Base-by-base conservation (phyloP, 2,113 vertebrate species). In the Amblyopsis rosae region DNA sequence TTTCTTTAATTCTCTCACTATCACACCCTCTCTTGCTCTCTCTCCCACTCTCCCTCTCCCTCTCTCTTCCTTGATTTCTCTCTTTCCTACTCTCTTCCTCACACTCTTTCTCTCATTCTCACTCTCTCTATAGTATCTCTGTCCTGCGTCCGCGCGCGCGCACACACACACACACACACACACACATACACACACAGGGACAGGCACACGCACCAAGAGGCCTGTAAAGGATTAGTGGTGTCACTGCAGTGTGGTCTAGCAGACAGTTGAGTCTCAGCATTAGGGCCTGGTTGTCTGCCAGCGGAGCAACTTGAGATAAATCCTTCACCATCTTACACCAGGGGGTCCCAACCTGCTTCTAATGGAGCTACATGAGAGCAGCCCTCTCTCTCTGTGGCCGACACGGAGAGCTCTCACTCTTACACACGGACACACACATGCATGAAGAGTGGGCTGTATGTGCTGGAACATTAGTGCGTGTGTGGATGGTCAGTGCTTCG, bases 251-350 rank as follows among this genome's bases (percentile, higher is more conserved):
- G 55, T 69, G 62, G 58, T 12, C 48, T 47, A 50, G 69, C 79
- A 77, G 62, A 86, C 83, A 88, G 87, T 82, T 71, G 47, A 3
- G 77, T 62, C 80, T 86, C 75, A 87, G 76, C 89, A 81, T 76
- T 80, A 80, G 81, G 65, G 64, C 59, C 71, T 91, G 86, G 83
- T 82, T 62, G 59, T 58, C 63, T 78, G 85, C 90, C 88, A 91
- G 74, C 65, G 69, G 56, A 73, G 81, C 77, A 87, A 90, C 79
- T 82, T 86, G 84, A 90, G 86, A 89, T 86, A 86, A 88, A 90
- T 83, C 83, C 82, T 88, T 84, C 65, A 65, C 66, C 87, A 83
- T 89, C 78, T 84, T 87, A 87, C 80, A 85, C 82, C 81, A 80
- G 84, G 72, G 76, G 84, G 82, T 82, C 82, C 65, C 76, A 76